Conservation (phyloP, 2,113 vertebrate genomes). For the Trichechus manatus region DNA sequence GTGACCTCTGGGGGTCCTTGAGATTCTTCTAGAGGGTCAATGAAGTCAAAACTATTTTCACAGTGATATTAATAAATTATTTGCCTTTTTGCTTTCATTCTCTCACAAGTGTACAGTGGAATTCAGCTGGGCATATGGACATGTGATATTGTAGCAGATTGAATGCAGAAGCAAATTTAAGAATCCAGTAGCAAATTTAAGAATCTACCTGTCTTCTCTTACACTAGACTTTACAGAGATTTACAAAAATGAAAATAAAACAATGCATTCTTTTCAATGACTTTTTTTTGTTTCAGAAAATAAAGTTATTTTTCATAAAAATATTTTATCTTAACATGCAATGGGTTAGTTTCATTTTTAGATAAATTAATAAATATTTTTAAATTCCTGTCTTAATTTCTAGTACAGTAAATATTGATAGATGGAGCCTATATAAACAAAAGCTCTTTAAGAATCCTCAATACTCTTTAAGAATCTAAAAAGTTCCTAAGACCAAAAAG, state of each 20-base stretch:
- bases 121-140: neutral
- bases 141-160: neutral
- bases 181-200: neutral
- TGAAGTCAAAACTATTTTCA: slow-evolving; percentile 4
- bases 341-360: slow-evolving; percentile 4
- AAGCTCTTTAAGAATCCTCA: neutral
- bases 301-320: neutral
- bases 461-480: neutral
- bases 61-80: slow-evolving; percentile 9
- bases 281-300: slow-evolving; percentile 24
- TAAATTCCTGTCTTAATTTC: neutral
- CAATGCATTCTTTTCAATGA: neutral
- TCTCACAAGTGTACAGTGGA: neutral
- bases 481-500: neutral
- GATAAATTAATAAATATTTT: neutral
- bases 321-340: neutral
- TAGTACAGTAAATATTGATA: neutral
- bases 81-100: neutral
- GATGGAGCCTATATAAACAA: neutral
- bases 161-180: neutral
- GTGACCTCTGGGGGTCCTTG: neutral
- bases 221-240: neutral
- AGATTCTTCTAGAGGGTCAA: neutral
- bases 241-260: slow-evolving; percentile 26
- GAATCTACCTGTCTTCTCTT: neutral